Base-by-base conservation (phyloP, 2,113 vertebrate genomes). In the Hemichromis elongatus region DNA sequence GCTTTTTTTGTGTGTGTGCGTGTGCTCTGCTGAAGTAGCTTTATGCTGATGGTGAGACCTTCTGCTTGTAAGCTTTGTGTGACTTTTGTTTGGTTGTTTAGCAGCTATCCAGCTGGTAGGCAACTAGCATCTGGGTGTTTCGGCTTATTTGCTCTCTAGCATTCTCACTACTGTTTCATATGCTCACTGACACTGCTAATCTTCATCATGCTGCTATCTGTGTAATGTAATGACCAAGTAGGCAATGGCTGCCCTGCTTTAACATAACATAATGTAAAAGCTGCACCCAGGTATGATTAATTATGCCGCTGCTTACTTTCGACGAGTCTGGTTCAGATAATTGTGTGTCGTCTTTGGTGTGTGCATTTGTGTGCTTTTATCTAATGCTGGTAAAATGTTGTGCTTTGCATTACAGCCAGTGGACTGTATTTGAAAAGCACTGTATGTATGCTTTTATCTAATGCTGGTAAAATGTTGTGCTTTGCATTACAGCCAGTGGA, bases 101-200 rank as follows among this genome's bases (percentile, higher is more conserved):
- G 89, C 77, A 79, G 77, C 83, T 50, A 68, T 86, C 75, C 86
- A 92, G 92, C 86, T 86, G 92, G 83, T 79, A 52, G 70, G 77
- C 79, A 87, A 82, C 53, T 37, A 77, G 84, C 91, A 92, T 91
- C 90, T 95, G 91, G 73, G 7, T 37, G 61, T 78, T 78, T 2
- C n/a, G 21, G 52, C 81, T 30, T 12, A 77, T 91, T 86, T 80
- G 47, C 59, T 88, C 70, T 83, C 61, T 68, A 80, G 83, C 35
- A 56, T 78, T 61, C 75, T 79, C 19, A 10, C 73, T 37, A 47
- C 81, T 82, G 80, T 86, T 86, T 80, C 84, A 92, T 89, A 75
- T 86, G 85, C 78, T 87, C 88, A 8, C 84, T 89, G 91, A 86
- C 83, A 79, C 80, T 37, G 33, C 47, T 87, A 57, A 87, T 90